A percentile compares a stretch with the other conserved stretches of the same genome.
Evolutionary conservation across 35 echinoderm and acorn worm species (phyloP).

Genomic region (Ophiothrix spiculata): DNA sequence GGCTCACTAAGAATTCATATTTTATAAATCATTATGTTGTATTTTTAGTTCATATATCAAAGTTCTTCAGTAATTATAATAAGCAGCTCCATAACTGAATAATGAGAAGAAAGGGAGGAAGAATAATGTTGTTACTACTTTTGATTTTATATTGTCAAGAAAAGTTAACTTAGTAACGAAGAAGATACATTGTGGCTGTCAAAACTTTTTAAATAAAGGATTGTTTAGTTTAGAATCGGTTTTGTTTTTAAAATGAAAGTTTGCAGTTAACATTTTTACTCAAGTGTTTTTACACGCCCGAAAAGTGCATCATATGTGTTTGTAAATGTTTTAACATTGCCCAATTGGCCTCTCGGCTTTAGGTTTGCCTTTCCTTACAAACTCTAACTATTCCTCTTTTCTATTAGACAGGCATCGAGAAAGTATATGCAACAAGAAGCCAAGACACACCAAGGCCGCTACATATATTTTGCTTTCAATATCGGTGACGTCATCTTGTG

Average conservation of each 20-base stretch:
- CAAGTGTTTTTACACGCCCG: not conserved
- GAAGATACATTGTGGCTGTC: too few relatives aligned
- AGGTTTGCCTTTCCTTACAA: not conserved
- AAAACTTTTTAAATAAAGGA: not conserved
- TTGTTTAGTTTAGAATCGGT: not conserved
- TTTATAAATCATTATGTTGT: too few relatives aligned
- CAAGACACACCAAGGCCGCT: not conserved
- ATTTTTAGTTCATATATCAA: too few relatives aligned
- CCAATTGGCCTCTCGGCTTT: not conserved
- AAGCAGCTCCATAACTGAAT: too few relatives aligned
- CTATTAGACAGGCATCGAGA: not conserved
- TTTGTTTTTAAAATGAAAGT: not conserved
- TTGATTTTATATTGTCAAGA: too few relatives aligned
- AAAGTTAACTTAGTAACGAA: too few relatives aligned
- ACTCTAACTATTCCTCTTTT: too few relatives aligned
- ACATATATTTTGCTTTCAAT: not conserved
- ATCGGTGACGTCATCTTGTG: not conserved
- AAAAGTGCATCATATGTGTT: not conserved
- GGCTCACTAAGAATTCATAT: too few relatives aligned
- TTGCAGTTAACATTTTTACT: not conserved
- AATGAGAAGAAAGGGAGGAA: too few relatives aligned
- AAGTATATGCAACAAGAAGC: not conserved
- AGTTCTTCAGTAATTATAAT: too few relatives aligned
- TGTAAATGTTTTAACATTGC: not conserved
- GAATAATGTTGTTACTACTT: too few relatives aligned